Conservation (phyloP, 1,140 invertebrate species). For the Drosophila bifasciata region DNA sequence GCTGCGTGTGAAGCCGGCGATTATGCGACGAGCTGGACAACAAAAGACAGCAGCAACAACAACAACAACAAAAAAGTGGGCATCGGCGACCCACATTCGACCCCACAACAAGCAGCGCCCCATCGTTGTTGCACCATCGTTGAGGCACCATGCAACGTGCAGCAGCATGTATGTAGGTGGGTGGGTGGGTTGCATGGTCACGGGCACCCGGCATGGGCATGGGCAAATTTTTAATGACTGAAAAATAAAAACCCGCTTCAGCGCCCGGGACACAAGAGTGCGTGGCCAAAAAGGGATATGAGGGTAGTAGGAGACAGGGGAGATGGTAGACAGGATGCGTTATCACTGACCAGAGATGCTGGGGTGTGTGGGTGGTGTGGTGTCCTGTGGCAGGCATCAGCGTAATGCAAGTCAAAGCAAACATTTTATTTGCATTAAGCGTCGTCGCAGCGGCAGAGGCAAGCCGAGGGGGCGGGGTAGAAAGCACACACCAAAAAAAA, state of each 20-base stretch:
- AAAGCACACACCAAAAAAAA: constrained; percentile 36
- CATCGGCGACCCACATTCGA: constrained; percentile 74
- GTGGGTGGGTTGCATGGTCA: neutral
- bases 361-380: too few species aligned
- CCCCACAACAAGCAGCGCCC: constrained; percentile 61
- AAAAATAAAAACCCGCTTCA: constrained; percentile 53
- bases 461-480: neutral
- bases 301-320: constrained; percentile 11
- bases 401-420: constrained; percentile 83
- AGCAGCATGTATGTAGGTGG: too few species aligned
- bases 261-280: constrained; percentile 21
- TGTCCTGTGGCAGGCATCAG: constrained; percentile 36
- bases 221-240: constrained; percentile 75
- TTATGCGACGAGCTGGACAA: constrained; percentile 73
- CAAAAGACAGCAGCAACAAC: constrained; percentile 63
- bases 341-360: neutral
- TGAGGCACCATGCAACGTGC: constrained; percentile 14
- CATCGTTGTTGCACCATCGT: neutral
- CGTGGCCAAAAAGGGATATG: constrained; percentile 42
- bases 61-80: constrained; percentile 60
- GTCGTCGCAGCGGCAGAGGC: constrained; percentile 39
- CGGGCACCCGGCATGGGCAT: constrained; percentile 15
- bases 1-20: constrained; percentile 73
- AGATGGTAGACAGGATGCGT: constrained; percentile 39
- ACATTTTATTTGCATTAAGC: constrained; percentile 83